Evolutionary conservation across 2,888 invertebrate genomes (phyloP), one percentile per base, ranked within the genome.

Genomic region (Operophtera brumata): DNA sequence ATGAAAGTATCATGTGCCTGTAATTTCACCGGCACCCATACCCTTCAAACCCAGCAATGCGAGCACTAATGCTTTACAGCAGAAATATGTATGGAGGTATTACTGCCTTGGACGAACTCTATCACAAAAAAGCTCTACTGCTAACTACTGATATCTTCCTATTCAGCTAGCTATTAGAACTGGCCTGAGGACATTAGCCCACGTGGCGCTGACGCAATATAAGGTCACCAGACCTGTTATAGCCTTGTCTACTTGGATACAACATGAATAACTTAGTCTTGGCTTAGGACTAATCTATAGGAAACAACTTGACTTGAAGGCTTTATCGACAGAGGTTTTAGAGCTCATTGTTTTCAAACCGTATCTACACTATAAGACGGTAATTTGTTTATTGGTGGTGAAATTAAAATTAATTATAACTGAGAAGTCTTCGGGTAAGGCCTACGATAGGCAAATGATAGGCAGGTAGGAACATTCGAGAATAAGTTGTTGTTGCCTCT

Each of bases 201-300:
- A 78, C 76, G 76, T 71, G 73, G 67, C 45, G 37, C 48, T 61
- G 68, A 72, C 70, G 68, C 65, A 66, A 61, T 46, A 14, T 48
- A 64, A 64, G 62, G 65, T 62, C 67, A 69, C 66, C 64, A 62
- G 64, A 65, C 54, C 39, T 45, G 54, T 41, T 42, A 53, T 39
- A 37, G 51, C 53, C 55, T 54, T 64, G 57, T 64, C 59, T 64
- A 61, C 63, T 56, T 59, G 41, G 12, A 25, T 35, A 35, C 47
- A 57, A 50, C 53, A 48, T 48, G 53, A 58, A 51, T 46, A 48
- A 48, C 36, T 54, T 52, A 55, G 11, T 20, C 20, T n/a, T 3
- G 7, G 34, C 43, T 52, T 51, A 55, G 47, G 42, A 35, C 34
- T 25, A 49, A 39, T 9, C 26, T 30, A 11, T 36, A 11, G 9